Percentiles rank a stretch among this genome's conserved stretches.
Conservation (phyloP, 2,888 invertebrate species). For the Erebia ligea region DNA sequence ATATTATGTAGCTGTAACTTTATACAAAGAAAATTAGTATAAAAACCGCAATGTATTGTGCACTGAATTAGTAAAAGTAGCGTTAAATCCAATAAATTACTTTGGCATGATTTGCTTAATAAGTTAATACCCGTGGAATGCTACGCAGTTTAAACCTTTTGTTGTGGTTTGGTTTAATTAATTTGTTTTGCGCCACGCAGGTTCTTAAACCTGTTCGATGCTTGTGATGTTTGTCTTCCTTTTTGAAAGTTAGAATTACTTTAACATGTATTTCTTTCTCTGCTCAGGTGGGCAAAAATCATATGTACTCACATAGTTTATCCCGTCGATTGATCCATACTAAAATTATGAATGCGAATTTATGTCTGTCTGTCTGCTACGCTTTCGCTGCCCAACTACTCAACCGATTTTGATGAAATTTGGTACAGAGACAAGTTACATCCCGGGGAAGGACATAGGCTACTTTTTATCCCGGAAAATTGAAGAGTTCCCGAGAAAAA, state of each 20-base stretch:
- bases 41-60: not conserved
- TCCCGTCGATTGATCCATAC: too few relatives aligned
- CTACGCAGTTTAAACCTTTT: conserved; percentile 32
- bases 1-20: not conserved
- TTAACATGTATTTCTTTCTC: too few relatives aligned
- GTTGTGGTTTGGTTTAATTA: conserved; percentile 23
- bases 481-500: too few relatives aligned
- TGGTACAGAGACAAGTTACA: too few relatives aligned
- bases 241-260: not conserved
- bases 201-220: conserved; percentile 7
- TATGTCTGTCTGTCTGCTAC: too few relatives aligned
- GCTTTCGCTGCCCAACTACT: too few relatives aligned
- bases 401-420: too few relatives aligned
- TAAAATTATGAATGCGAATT: too few relatives aligned
- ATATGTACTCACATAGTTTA: too few relatives aligned
- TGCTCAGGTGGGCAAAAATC: too few relatives aligned
- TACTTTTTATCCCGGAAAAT: too few relatives aligned
- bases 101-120: conserved; percentile 39
- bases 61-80: conserved; percentile 10
- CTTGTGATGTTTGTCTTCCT: not conserved
- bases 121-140: conserved; percentile 33
- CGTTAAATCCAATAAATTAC: conserved; percentile 36
- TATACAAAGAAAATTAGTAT: not conserved
- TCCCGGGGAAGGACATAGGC: too few relatives aligned
- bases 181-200: conserved; percentile 22